Evolutionary conservation across 1,140 invertebrate species (phyloP).

Genomic region (Lucilia sericata): DNA sequence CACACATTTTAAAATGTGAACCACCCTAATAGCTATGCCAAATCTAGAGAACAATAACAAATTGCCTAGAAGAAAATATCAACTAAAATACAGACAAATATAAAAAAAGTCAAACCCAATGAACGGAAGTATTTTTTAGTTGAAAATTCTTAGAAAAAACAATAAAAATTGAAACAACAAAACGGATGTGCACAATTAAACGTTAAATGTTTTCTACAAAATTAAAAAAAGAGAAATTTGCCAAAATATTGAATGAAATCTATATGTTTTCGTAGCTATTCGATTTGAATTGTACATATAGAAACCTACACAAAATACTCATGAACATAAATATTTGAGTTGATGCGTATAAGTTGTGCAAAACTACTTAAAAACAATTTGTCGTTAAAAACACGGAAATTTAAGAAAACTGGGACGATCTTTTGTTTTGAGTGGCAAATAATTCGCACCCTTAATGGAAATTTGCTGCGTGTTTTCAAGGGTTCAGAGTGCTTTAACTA

Average conservation of each 20-base stretch:
- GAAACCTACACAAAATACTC: neutral
- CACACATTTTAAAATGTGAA: neutral
- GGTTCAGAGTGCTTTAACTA: too few species aligned
- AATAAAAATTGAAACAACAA: neutral
- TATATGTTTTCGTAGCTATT: neutral
- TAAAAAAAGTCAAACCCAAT: neutral
- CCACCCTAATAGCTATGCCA: neutral
- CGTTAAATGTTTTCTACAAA: slow-evolving; percentile 13
- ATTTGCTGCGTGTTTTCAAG: too few species aligned
- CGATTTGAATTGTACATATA: neutral
- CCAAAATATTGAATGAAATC: slow-evolving; percentile 27
- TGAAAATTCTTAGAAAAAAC: neutral
- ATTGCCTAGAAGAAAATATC: neutral
- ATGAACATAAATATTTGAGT: neutral
- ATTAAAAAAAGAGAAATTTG: neutral
- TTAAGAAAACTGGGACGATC: too few species aligned
- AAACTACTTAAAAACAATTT: neutral
- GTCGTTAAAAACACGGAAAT: neutral
- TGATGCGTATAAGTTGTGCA: neutral
- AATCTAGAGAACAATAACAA: neutral
- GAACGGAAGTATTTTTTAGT: slow-evolving; percentile 8
- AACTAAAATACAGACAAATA: neutral
- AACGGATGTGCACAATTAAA: slow-evolving; percentile 20
- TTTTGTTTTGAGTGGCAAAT: too few species aligned
- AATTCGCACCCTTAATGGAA: neutral